Evolutionary conservation across 2,797 vertebrate genomes (phyloP), one percentile per base, ranked within the genome.

Genomic region (Pantherophis vulpinus): DNA sequence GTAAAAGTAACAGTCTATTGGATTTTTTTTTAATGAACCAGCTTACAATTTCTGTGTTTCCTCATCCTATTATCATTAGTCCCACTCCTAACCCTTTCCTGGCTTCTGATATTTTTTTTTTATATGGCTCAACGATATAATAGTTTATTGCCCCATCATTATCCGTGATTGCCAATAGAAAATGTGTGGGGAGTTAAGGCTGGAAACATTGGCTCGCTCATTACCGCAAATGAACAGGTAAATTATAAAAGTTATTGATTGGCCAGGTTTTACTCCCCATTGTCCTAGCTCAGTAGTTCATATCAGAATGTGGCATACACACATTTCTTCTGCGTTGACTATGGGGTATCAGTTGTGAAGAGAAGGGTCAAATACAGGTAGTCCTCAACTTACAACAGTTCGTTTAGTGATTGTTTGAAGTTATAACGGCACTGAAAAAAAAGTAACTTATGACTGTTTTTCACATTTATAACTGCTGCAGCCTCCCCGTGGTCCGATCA

Each of bases 11-110:
- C 51, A 0, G 94, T 92, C 95, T 95, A 95, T 83, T 83, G 96
- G 94, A 95, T 94, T 96, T 94, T 96, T 96, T 96, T 95, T 83
- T 83, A 83, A 97, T 95, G 96, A 94, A 94, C 93, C 95, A 95
- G 93, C 95, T 95, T 97, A 91, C 90, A 42, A 91, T 95, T 93
- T 83, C 74, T 83, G 74, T 29, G 0, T 87, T 66, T 91, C 92
- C 92, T 96, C 93, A 88, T 88, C 54, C n/a, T 60, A 91, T 95
- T 37, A 29, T 92, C 86, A 91, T 95, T 97, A 95, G 88, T 93
- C 94, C 94, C 94, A 91, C 60, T 94, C 92, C 74, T 92, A 92
- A 91, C 90, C 58, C 66, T 96, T 94, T 94, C 92, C 60, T 90
- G 20, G 74, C 74, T 83, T 47, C 74, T 83, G 74, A 47, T 25